Conservation (phyloP, 1,140 invertebrate genomes). For the Formica exsecta region DNA sequence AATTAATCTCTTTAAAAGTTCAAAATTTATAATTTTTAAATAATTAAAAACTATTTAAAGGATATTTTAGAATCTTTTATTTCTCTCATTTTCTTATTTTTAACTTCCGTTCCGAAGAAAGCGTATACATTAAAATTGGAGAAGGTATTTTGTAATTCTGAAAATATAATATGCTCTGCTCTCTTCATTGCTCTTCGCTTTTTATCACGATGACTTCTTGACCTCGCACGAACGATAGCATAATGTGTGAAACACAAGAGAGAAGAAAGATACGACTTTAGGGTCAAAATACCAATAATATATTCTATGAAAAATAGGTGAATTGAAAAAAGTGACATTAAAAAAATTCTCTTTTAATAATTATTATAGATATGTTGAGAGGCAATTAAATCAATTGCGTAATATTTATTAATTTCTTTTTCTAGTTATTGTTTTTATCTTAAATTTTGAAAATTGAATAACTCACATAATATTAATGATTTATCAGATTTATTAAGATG, state of each 20-base stretch:
- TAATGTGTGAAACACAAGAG: conserved; percentile 33
- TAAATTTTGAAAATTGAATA: background rate
- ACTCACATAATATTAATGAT: background rate
- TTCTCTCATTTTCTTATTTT: background rate
- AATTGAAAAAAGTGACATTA: background rate
- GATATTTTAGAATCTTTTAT: background rate
- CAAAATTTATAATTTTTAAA: background rate
- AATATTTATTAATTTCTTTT: conserved; percentile 8
- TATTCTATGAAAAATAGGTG: conserved; percentile 20
- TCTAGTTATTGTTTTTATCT: background rate
- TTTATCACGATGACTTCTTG: conserved; percentile 78
- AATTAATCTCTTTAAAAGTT: background rate
- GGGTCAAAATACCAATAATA: conserved; percentile 45
- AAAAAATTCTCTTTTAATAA: background rate
- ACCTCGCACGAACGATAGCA: conserved; percentile 75
- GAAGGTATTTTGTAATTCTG: conserved; percentile 66
- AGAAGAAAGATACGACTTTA: conserved; percentile 16
- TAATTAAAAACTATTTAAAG: background rate
- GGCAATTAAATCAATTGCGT: background rate
- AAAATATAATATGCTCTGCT: conserved; percentile 68
- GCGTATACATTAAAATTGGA: conserved; percentile 12
- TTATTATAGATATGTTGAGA: background rate
- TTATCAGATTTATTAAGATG: background rate
- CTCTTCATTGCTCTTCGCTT: conserved; percentile 5
- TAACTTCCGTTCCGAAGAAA: background rate